Conservation (phyloP, 1,140 invertebrate genomes). For the Eciton burchellii region DNA sequence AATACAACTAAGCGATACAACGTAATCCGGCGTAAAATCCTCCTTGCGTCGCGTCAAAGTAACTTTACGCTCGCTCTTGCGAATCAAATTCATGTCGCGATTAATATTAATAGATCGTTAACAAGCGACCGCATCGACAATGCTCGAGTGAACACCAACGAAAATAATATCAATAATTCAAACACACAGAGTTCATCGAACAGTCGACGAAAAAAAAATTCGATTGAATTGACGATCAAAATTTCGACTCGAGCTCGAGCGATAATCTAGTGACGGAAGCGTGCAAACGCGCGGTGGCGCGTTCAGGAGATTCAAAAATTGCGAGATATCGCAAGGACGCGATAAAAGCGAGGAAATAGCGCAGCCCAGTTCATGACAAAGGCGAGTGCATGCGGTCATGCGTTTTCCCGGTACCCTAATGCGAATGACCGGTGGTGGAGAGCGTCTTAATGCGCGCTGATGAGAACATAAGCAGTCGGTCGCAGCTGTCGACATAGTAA, state of each 20-base stretch:
- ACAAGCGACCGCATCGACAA: too few relatives aligned
- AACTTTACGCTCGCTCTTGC: too few relatives aligned
- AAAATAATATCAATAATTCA: too few relatives aligned
- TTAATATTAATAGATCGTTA: too few relatives aligned
- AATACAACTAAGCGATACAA: too few relatives aligned
- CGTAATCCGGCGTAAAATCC: too few relatives aligned
- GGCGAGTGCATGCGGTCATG: slow-evolving; percentile 51
- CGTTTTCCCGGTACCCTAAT: slow-evolving; percentile 65
- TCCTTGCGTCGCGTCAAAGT: too few relatives aligned
- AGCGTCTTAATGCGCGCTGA: slow-evolving; percentile 70
- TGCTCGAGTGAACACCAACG: too few relatives aligned
- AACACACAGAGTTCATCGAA: too few relatives aligned
- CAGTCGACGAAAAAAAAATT: too few relatives aligned
- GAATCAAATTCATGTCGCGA: too few relatives aligned
- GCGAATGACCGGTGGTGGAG: slow-evolving; percentile 69
- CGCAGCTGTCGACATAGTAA: slow-evolving; percentile 65
- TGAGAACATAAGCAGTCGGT: slow-evolving; percentile 68
- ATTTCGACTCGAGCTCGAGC: not conserved
- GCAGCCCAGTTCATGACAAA: not conserved
- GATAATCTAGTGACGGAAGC: not conserved
- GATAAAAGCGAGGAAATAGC: not conserved
- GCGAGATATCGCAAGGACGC: not conserved
- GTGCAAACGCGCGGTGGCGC: not conserved
- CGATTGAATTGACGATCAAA: not conserved
- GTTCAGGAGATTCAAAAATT: not conserved